phyloP scores from a whole-genome alignment of 2,888 invertebrate species.

The Hyalella azteca region DNA sequence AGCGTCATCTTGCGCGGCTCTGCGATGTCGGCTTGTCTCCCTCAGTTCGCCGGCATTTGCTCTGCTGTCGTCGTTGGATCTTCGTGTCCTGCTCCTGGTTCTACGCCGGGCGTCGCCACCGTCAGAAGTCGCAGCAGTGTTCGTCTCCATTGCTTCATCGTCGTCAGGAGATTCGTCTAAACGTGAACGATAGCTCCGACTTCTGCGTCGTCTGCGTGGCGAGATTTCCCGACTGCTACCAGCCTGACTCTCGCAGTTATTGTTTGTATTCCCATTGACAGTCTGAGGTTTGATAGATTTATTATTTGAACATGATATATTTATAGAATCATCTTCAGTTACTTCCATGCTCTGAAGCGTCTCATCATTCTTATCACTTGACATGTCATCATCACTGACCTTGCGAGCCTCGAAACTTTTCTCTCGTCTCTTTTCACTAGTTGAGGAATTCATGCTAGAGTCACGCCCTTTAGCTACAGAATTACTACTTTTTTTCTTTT shows the following conservation, averaged over 20 bases:
- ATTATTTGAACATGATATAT: slow-evolving; percentile 5
- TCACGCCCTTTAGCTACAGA: neutral
- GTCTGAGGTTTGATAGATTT: neutral
- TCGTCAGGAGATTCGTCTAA: neutral
- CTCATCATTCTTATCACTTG: neutral
- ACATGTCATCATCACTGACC: neutral
- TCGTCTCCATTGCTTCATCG: neutral
- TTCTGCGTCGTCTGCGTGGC: neutral
- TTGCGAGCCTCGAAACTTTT: neutral
- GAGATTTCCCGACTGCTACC: neutral
- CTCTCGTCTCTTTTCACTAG: neutral
- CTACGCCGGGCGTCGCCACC: neutral
- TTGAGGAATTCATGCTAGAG: neutral
- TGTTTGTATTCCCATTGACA: neutral
- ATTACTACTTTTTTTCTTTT: neutral
- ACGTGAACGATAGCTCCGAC: slow-evolving; percentile 1
- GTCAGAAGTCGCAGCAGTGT: neutral
- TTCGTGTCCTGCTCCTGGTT: neutral
- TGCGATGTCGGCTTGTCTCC: neutral
- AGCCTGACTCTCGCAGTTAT: neutral
- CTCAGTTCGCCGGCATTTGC: neutral
- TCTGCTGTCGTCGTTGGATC: neutral
- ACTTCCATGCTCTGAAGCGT: neutral
- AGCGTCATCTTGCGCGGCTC: neutral
- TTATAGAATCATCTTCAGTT: neutral